Conservation (phyloP, 23 tunicate genomes). For the Oikopleura dioica region DNA sequence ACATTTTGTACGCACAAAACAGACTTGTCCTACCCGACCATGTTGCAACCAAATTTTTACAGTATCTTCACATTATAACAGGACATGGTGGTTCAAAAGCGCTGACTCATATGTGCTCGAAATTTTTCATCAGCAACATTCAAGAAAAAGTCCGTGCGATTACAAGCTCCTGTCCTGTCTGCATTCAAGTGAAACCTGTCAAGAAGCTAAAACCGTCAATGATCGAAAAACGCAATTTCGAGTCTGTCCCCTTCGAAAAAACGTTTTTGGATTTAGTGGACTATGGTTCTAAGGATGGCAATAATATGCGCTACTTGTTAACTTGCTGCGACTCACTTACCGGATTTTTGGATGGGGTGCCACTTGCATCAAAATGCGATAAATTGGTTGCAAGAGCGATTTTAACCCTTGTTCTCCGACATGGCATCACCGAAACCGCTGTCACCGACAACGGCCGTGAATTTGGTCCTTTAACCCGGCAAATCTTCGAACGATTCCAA, state of each 20-base stretch:
- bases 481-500: neutral
- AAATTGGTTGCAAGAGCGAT: neutral
- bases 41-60: neutral
- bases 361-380: neutral
- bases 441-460: neutral
- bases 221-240: neutral
- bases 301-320: neutral
- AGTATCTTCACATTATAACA: neutral
- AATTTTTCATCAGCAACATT: neutral
- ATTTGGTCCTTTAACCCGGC: neutral
- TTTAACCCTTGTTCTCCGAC: neutral
- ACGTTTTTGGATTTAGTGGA: neutral
- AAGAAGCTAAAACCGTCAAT: neutral
- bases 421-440: neutral
- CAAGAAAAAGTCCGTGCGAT: neutral
- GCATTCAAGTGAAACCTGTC: neutral
- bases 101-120: neutral
- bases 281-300: neutral
- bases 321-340: neutral
- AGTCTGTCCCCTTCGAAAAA: neutral
- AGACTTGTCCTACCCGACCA: neutral
- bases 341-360: neutral
- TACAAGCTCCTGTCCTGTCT: neutral
- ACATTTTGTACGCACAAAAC: too few relatives aligned
- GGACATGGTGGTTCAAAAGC: neutral